Percentiles rank a stretch among this genome's conserved stretches.
Conservation (phyloP, 2,797 vertebrate genomes). For the Mormyrus hasselquistii region DNA sequence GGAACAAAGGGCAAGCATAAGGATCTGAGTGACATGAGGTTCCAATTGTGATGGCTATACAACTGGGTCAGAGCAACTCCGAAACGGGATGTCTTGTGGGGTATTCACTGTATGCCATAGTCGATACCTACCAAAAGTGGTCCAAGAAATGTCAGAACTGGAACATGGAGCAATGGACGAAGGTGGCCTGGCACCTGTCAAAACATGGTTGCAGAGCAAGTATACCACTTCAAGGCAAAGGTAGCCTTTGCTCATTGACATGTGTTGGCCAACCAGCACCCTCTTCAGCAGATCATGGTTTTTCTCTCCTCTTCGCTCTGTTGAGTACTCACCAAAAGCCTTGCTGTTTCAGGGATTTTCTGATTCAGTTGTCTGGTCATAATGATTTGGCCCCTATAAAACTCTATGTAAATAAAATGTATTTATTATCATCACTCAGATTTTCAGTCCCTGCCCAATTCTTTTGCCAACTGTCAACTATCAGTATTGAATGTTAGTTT, state of each 20-base stretch:
- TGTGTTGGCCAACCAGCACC: neutral
- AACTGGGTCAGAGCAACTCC: neutral
- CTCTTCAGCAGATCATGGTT: neutral
- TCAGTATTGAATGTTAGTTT: neutral
- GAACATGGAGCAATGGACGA: neutral
- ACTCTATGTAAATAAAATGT: no score
- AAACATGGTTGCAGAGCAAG: neutral
- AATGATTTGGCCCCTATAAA: neutral
- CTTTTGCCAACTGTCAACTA: neutral
- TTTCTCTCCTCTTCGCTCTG: neutral
- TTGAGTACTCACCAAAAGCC: neutral
- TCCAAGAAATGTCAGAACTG: neutral
- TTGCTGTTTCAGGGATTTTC: neutral
- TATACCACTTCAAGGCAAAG: neutral
- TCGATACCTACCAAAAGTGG: neutral
- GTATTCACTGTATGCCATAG: neutral
- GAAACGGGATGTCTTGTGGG: neutral
- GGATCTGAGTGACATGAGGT: neutral
- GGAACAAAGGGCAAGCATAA: neutral
- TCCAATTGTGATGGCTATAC: neutral
- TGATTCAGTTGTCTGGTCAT: neutral
- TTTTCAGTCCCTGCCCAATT: no score
- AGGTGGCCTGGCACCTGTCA: neutral
- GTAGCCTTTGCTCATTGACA: neutral
- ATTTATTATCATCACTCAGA: no score